These are phyloP conservation scores for Lytechinus variegatus DNA, from an alignment of 35 echinoderm and acorn worm genomes.

Conservation along the genomic window DNA sequence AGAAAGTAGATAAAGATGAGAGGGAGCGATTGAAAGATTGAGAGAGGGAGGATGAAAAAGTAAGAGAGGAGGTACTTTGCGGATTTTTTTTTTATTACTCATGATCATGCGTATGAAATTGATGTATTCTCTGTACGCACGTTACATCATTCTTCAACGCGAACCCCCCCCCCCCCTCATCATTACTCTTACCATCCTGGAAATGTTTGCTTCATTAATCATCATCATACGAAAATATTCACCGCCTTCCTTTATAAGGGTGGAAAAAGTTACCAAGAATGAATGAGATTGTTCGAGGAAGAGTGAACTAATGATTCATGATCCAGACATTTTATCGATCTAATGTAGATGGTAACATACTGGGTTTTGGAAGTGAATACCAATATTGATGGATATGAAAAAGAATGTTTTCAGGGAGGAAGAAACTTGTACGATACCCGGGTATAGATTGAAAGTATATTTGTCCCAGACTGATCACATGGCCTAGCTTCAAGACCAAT, in stretches of 20 bases:
- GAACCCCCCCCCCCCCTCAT: no score
- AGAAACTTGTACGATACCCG: no score
- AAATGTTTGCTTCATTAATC: background rate
- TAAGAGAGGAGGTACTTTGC: background rate
- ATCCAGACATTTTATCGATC: background rate
- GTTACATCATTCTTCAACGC: background rate
- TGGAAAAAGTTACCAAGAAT: background rate
- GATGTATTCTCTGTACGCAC: background rate
- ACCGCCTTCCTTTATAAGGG: background rate
- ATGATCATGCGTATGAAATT: background rate
- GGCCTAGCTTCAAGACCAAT: no score
- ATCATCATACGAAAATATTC: background rate
- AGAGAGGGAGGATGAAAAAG: background rate
- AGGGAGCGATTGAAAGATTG: background rate
- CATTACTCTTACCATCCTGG: background rate
- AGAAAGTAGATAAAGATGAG: background rate
- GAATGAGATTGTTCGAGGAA: background rate
- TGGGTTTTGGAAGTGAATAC: background rate
- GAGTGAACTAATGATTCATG: background rate
- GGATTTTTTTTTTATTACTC: background rate
- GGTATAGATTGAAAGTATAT: no score
- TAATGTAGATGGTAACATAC: background rate
- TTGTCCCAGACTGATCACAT: no score
- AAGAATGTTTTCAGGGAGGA: no score
- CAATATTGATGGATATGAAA: background rate